Evolutionary conservation across 2,113 vertebrate species (phyloP).

Genomic region (Sardina pilchardus): DNA sequence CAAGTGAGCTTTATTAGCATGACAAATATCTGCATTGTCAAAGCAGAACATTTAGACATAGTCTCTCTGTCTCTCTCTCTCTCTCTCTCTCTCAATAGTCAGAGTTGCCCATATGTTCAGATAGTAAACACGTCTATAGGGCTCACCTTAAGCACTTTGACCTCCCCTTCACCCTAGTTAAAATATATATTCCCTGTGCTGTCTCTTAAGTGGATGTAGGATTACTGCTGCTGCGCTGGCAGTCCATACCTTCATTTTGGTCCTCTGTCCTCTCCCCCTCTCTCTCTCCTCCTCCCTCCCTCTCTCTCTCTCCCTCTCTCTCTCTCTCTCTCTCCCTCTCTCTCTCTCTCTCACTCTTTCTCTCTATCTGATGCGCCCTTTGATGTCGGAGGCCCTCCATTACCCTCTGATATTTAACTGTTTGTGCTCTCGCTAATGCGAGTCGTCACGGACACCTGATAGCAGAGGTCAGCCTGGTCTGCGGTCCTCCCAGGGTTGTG

Average conservation of each 20-base stretch:
- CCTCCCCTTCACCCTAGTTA: constrained; percentile 31
- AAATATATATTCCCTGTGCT: constrained; percentile 27
- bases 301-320: background rate
- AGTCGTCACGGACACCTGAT: constrained; percentile 24
- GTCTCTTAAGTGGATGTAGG: constrained; percentile 17
- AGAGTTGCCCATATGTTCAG: background rate
- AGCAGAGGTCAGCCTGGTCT: background rate
- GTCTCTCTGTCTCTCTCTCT: background rate
- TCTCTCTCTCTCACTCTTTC: background rate
- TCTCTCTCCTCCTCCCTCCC: background rate
- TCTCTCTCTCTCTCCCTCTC: background rate
- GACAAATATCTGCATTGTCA: no score
- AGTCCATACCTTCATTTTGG: background rate
- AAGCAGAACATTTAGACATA: no score
- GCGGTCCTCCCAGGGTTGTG: background rate
- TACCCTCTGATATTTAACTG: constrained; percentile 33
- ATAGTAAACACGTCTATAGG: background rate
- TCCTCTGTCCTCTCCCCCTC: background rate
- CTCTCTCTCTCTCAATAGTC: constrained; percentile 20
- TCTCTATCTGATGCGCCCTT: constrained; percentile 19
- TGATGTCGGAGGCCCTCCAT: constrained; percentile 35
- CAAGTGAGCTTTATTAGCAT: no score
- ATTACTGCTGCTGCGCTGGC: constrained; percentile 24
- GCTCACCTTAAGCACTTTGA: constrained; percentile 3
- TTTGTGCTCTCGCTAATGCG: constrained; percentile 26